Percentiles rank a stretch among this genome's conserved stretches.
Evolutionary conservation across 2,888 invertebrate genomes (phyloP).

Genomic region (Petrolisthes cinctipes): DNA sequence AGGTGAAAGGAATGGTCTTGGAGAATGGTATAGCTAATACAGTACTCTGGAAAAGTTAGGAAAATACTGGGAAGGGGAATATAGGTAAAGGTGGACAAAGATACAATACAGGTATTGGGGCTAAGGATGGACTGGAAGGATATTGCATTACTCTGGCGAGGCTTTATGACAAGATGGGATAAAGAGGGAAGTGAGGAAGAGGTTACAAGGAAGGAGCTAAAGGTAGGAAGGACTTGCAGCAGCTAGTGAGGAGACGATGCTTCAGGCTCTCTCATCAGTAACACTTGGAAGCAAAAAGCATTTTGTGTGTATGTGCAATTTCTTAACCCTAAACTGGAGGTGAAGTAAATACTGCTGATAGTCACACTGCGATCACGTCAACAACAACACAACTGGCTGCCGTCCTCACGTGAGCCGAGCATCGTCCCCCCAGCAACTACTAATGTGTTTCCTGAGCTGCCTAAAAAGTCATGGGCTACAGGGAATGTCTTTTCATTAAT

Average conservation of each 20-base stretch:
- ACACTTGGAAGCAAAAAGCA: neutral
- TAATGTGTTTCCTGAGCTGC: constrained; percentile 63
- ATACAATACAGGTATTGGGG: no score
- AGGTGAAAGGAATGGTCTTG: neutral
- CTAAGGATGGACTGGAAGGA: no score
- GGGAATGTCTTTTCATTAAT: constrained; percentile 64
- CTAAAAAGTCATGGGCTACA: constrained; percentile 57
- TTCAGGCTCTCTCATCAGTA: neutral
- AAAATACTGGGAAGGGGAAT: no score
- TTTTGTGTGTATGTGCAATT: neutral
- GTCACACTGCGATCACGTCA: neutral
- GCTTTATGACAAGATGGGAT: neutral
- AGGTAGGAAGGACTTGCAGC: constrained; percentile 12
- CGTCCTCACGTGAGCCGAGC: neutral
- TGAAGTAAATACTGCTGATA: constrained; percentile 1
- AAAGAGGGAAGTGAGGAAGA: neutral
- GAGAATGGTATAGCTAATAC: neutral
- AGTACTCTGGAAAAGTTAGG: neutral
- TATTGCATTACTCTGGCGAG: no score
- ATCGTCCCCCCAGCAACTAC: constrained; percentile 32
- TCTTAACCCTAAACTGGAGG: constrained; percentile 3
- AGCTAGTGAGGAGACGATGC: neutral
- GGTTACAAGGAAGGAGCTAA: neutral
- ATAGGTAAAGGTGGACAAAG: no score
- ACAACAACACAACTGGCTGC: neutral